These are phyloP conservation scores for Hirtodrosophila trivittata DNA, from an alignment of 2,888 invertebrate species.

Conservation along the genomic window DNA sequence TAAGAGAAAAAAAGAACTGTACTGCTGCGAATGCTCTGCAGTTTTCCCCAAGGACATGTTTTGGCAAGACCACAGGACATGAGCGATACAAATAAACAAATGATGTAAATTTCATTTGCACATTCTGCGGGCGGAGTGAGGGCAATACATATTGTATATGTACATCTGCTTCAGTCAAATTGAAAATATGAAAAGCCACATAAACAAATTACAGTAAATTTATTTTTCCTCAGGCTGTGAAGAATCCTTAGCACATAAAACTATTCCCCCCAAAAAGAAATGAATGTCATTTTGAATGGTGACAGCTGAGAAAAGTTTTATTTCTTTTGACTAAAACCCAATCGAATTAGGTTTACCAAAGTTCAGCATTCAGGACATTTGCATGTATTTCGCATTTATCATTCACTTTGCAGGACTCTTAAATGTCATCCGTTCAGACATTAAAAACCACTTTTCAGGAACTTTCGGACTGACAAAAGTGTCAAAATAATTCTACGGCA, in stretches of 20 bases:
- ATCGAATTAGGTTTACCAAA: conserved; percentile 66
- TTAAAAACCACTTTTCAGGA: conserved; percentile 73
- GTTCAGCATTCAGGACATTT: conserved; percentile 60
- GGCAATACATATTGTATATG: conserved; percentile 3
- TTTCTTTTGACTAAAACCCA: conserved; percentile 34
- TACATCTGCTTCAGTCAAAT: conserved; percentile 25
- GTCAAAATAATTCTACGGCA: conserved; percentile 60
- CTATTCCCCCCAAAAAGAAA: conserved; percentile 38
- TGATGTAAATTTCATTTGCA: conserved; percentile 79
- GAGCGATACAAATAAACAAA: conserved; percentile 77
- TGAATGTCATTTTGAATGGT: conserved; percentile 18
- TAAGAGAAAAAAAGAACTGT: conserved; percentile 60
- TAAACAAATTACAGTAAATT: conserved; percentile 72
- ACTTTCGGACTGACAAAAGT: conserved; percentile 40
- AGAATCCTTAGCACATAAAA: conserved; percentile 30
- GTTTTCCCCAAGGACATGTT: conserved; percentile 66
- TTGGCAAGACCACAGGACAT: conserved; percentile 69
- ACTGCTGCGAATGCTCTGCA: conserved; percentile 55
- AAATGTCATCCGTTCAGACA: conserved; percentile 68
- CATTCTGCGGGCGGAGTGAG: conserved; percentile 25
- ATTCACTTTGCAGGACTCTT: conserved; percentile 41
- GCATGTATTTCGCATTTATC: conserved; percentile 76
- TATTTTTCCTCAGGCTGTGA: conserved; percentile 41
- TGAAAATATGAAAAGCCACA: conserved; percentile 70
- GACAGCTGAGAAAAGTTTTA: conserved; percentile 35